Evolutionary conservation across 2,113 vertebrate species (phyloP), one percentile per base, ranked within the genome.

Genomic region (Eupsittula cactorum): DNA sequence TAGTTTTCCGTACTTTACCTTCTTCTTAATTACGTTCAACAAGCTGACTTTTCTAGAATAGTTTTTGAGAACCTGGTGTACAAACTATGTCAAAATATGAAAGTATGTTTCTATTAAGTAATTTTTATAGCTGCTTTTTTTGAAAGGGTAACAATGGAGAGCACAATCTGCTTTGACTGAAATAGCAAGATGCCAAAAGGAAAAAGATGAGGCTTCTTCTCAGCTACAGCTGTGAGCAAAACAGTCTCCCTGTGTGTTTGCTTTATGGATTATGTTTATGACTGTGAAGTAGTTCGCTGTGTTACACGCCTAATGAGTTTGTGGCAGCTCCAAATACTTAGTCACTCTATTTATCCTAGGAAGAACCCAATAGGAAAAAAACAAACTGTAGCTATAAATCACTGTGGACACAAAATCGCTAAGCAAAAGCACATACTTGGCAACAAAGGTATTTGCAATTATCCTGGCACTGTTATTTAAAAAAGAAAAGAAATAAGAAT

Each of bases 401-500:
- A 69, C 68, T 71, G 76, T 95, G 65, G 86, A 68, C 23, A 33
- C 39, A 80, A 96, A 92, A 52, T 60, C 24, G 63, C 49, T 84
- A 86, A 86, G 64, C 28, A 82, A 85, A 86, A 81, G 25, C 60
- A 85, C 31, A 62, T 76, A 82, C 53, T 52, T 76, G 52, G 67
- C 53, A 85, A 10, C 69, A 89, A 86, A 87, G 24, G 42, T 74
- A 73, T 57, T 42, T 81, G 62, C 62, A 82, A 75, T 87, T 85
- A 78, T 83, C 75, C 62, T 71, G 33, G 44, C 80, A 59, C 82
- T 94, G 69, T 85, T 87, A 33, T 55, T 93, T 44, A 67, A 88
- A 92, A 79, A 39, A 16, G 21, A 94, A 96, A 97, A 96, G 69
- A 96, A 78, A 91, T 79, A 88, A 97, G 67, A 96, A 86, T 93